Evolutionary conservation across 2,113 vertebrate species (phyloP), one percentile per base, ranked within the genome.

Genomic region (Pteruthius melanotis): DNA sequence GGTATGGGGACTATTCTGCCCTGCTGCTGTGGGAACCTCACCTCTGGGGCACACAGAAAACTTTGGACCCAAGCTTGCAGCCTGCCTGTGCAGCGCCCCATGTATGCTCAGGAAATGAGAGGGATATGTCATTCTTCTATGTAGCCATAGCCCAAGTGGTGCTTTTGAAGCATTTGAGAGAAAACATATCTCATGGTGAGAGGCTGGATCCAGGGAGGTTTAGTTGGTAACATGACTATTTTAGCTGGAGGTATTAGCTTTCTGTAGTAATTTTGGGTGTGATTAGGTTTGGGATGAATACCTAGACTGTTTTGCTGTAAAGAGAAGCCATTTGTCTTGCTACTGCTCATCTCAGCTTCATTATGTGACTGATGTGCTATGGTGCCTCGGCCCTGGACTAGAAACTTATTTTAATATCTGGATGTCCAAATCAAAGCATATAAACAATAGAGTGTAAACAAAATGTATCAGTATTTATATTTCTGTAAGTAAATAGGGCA

Each of bases 71-170:
- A 52, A 64, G 57, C 26, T 40, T 85, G 47, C 39, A 71, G 57
- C 30, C 65, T 85, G 4, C 16, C n/a, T 28, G 21, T 52, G 37
- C 31, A 64, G 45, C 69, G 70, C 20, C 20, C 28, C 2, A 0
- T 11, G 24, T 0, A 0, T 28, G 17, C 28, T 65, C 30, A 75
- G 57, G 54, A 52, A 33, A 28, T 49, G 40, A 68, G 40, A 79
- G 31, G 10, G 18, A 2, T 21, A 7, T 5, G 5, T 20, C 0
- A 3, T n/a, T 53, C 21, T 37, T 49, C 30, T 26, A 0, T 17
- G 33, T 12, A 63, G 15, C 37, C 11, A 4, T 7, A 65, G 37
- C 50, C 21, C 18, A 37, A 31, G 13, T 13, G 45, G 7, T 44
- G 45, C 65, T 83, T 72, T 35, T 80, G 79, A 45, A 56, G 28